Conservation (phyloP, 2,888 invertebrate genomes). For the Piscicola geometra region DNA sequence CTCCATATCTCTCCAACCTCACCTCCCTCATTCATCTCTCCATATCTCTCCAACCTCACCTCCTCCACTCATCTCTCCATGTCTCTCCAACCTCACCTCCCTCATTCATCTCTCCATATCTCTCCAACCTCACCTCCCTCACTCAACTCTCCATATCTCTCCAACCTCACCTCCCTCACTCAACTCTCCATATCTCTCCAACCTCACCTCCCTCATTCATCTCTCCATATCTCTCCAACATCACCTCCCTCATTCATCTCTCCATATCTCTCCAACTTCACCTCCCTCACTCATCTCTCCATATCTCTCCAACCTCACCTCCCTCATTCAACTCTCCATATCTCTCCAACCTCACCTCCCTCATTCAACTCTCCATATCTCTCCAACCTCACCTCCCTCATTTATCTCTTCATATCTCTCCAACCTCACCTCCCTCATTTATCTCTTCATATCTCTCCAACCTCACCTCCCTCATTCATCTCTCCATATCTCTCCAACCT, state of each 20-base stretch:
- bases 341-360: conserved; percentile 69
- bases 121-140: conserved; percentile 69
- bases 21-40: too few species aligned
- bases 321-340: not conserved
- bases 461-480: conserved; percentile 75
- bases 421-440: too few species aligned
- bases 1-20: too few species aligned
- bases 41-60: conserved; percentile 61
- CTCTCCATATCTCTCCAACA: conserved; percentile 94
- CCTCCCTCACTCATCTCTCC: conserved; percentile 66
- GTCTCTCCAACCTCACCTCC: too few species aligned
- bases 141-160: not conserved
- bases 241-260: conserved; percentile 92
- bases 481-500: too few species aligned
- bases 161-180: conserved; percentile 63
- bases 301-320: too few species aligned
- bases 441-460: not conserved
- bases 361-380: not conserved
- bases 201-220: conserved; percentile 74
- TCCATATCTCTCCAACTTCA: conserved; percentile 98
- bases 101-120: not conserved
- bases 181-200: not conserved
- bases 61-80: too few species aligned
- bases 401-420: too few species aligned
- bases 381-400: conserved; percentile 67